These are phyloP conservation scores for Ypsolopha sequella DNA, from an alignment of 2,888 invertebrate species.

Conservation along the genomic window DNA sequence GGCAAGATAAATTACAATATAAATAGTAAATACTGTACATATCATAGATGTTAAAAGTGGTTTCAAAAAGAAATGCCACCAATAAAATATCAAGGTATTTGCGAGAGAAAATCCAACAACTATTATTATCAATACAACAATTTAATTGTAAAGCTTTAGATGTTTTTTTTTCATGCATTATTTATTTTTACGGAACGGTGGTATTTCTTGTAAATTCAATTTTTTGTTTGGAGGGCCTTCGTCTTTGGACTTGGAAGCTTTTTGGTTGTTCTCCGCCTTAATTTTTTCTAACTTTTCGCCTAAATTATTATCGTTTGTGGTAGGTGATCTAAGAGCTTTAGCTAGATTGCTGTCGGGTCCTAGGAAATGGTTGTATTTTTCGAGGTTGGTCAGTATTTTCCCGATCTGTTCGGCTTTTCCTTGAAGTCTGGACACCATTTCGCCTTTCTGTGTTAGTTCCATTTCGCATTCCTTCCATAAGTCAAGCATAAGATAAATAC, in stretches of 20 bases:
- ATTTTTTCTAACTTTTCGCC: constrained; percentile 49
- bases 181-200: constrained; percentile 53
- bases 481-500: constrained; percentile 55
- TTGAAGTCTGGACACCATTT: constrained; percentile 95
- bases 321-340: constrained; percentile 62
- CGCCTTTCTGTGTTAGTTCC: constrained; percentile 96
- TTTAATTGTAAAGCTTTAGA: not conserved
- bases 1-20: not conserved
- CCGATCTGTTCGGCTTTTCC: constrained; percentile 96
- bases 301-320: constrained; percentile 45
- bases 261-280: constrained; percentile 46
- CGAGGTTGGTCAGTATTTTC: constrained; percentile 90
- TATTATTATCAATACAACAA: not conserved
- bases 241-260: constrained; percentile 59
- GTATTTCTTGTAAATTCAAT: constrained; percentile 66
- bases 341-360: constrained; percentile 71
- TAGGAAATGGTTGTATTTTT: constrained; percentile 84
- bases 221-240: constrained; percentile 70
- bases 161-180: not conserved
- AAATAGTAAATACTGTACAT: not conserved
- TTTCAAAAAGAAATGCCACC: not conserved
- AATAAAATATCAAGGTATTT: not conserved
- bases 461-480: constrained; percentile 89
- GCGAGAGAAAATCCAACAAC: not conserved
- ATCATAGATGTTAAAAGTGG: not conserved